Conservation (phyloP, 1,140 invertebrate genomes). For the Notospermus geniculatus region DNA sequence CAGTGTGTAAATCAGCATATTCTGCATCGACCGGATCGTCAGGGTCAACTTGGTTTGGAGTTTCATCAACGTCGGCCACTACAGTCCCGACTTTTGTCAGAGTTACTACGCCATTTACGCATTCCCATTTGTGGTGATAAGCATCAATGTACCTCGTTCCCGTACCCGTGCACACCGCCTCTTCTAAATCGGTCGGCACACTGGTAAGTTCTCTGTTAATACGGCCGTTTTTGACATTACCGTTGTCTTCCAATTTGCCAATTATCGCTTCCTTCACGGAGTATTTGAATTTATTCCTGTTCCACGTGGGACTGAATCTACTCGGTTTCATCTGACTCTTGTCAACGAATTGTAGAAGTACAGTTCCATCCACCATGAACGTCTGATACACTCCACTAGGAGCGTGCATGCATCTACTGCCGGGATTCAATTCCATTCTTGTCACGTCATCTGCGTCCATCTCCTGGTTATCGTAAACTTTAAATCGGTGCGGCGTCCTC, state of each 20-base stretch:
- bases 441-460: background rate
- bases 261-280: background rate
- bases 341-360: conserved; percentile 3
- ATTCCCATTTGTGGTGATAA: conserved; percentile 5
- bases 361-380: background rate
- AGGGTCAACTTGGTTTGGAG: background rate
- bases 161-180: conserved; percentile 1
- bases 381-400: conserved; percentile 5
- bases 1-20: background rate
- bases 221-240: background rate
- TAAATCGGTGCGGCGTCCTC: background rate
- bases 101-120: background rate
- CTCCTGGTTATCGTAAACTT: conserved; percentile 3
- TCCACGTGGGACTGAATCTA: background rate
- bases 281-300: conserved; percentile 7
- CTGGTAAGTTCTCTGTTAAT: background rate
- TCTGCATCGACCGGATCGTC: background rate
- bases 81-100: background rate
- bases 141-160: background rate
- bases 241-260: background rate
- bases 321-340: conserved; percentile 8
- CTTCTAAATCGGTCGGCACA: conserved; percentile 3
- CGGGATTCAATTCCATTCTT: conserved; percentile 1
- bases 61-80: background rate
- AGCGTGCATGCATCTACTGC: background rate